Conservation (phyloP, 2,113 vertebrate species). For the Geococcyx californianus region DNA sequence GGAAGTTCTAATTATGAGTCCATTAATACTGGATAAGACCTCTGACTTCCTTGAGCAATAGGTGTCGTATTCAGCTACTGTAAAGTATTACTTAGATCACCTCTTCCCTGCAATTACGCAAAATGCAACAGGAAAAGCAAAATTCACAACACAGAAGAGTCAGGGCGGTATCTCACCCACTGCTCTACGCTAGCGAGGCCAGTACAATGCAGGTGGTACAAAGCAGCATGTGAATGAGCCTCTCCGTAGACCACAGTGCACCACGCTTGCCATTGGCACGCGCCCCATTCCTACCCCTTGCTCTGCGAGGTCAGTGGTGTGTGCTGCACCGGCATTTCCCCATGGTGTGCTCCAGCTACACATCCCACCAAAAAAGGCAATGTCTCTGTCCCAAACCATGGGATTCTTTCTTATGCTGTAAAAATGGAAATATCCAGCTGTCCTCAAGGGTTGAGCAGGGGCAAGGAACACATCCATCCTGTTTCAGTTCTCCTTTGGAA, state of each 20-base stretch:
- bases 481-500: not conserved
- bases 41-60: not conserved
- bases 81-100: not conserved
- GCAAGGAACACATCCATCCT: not conserved
- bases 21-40: not conserved
- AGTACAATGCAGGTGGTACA: not conserved
- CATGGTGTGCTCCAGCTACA: not conserved
- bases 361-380: not conserved
- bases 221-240: not conserved
- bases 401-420: not conserved
- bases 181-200: not conserved
- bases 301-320: not conserved
- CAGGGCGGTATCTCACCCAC: not conserved
- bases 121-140: not conserved
- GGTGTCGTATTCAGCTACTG: not conserved
- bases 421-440: not conserved
- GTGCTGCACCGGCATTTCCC: not conserved
- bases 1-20: not conserved
- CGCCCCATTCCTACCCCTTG: not conserved
- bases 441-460: not conserved
- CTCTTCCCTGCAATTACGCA: not conserved
- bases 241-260: not conserved
- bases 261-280: not conserved
- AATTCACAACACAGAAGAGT: not conserved
- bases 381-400: not conserved